Conservation (phyloP, 23 tunicate genomes). For the Styela plicata region DNA sequence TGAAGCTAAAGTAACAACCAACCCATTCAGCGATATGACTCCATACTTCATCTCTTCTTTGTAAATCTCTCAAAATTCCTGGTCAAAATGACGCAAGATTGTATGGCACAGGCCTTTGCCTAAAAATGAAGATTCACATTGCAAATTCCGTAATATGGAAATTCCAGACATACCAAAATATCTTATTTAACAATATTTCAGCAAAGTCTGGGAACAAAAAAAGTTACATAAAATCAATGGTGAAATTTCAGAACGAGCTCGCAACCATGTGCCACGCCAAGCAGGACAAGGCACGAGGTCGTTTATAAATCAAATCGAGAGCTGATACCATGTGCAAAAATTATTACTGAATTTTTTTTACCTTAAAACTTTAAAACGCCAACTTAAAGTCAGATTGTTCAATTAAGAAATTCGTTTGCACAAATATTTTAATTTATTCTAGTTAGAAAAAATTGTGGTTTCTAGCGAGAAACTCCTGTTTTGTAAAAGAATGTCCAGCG, state of each 20-base stretch:
- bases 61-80: slow-evolving; percentile 70
- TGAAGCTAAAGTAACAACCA: too few relatives aligned
- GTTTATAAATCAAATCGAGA: slow-evolving; percentile 23
- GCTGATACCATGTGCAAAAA: slow-evolving; percentile 71
- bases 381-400: not conserved
- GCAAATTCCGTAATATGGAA: not conserved
- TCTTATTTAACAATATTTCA: not conserved
- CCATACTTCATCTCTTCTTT: slow-evolving; percentile 57
- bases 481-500: too few relatives aligned
- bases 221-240: too few relatives aligned
- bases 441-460: too few relatives aligned
- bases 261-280: slow-evolving; percentile 34
- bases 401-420: not conserved
- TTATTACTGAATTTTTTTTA: not conserved
- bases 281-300: slow-evolving; percentile 66
- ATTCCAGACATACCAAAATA: not conserved
- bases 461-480: too few relatives aligned
- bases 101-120: slow-evolving; percentile 73
- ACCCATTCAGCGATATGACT: slow-evolving; percentile 67
- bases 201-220: not conserved
- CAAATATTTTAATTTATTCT: not conserved
- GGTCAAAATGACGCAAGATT: slow-evolving; percentile 74
- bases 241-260: slow-evolving; percentile 37
- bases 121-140: not conserved
- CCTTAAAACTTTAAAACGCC: not conserved